Conservation (phyloP, 2,113 vertebrate genomes). For the Chitala chitala region DNA sequence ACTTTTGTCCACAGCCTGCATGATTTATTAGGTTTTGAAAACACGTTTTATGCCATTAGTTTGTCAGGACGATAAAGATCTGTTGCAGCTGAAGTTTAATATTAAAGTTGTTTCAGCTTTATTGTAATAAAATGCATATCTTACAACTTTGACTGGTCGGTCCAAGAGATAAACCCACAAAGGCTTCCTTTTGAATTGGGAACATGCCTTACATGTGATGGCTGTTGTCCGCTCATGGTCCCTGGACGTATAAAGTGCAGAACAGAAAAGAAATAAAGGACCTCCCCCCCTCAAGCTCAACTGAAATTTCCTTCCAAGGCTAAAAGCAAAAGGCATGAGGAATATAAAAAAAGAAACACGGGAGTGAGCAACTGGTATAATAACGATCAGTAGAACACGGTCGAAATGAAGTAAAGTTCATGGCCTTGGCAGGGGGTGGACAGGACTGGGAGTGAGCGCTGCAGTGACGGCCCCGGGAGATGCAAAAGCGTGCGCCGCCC, state of each 20-base stretch:
- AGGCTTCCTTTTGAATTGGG: background rate
- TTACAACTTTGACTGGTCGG: background rate
- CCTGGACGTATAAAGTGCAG: conserved; percentile 29
- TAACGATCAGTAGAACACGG: background rate
- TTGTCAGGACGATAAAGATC: background rate
- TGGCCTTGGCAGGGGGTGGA: conserved; percentile 7
- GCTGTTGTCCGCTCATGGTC: background rate
- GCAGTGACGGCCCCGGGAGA: conserved; percentile 34
- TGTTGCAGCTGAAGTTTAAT: background rate
- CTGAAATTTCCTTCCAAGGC: background rate
- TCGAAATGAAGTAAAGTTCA: background rate
- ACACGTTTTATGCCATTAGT: background rate
- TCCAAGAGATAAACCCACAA: background rate
- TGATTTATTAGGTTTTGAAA: too few relatives aligned
- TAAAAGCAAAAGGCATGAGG: background rate
- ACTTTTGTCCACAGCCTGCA: too few relatives aligned
- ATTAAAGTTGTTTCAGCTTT: background rate
- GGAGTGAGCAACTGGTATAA: background rate
- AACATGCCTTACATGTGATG: background rate
- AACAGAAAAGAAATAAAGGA: too few relatives aligned
- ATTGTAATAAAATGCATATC: background rate
- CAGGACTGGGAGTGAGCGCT: background rate
- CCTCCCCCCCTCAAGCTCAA: background rate
- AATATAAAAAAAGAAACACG: background rate
- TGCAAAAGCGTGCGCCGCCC: conserved; percentile 45